Percentiles rank a stretch among this genome's conserved stretches.
Conservation (phyloP, 2,113 vertebrate genomes). For the Nothocercus julius region DNA sequence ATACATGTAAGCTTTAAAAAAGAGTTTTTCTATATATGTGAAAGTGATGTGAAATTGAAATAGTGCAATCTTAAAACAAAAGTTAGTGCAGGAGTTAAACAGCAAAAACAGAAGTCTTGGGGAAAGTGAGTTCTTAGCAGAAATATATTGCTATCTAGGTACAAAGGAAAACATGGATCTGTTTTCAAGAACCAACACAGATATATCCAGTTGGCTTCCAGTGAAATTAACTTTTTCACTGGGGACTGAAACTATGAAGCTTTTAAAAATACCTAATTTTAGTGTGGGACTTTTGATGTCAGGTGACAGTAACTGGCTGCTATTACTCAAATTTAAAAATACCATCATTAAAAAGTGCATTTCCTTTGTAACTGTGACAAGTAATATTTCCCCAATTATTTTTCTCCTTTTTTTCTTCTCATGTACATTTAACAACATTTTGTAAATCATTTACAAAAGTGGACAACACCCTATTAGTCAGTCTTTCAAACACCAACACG, state of each 20-base stretch:
- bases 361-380: neutral
- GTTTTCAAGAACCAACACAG: neutral
- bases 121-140: neutral
- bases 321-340: neutral
- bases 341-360: slow-evolving; percentile 24
- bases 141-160: neutral
- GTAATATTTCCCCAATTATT: neutral
- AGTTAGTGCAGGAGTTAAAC: slow-evolving; percentile 66
- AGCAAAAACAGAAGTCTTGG: neutral
- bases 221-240: neutral
- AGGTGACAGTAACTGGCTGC: neutral
- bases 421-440: neutral
- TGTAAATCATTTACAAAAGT: neutral
- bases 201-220: neutral
- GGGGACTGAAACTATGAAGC: neutral
- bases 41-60: slow-evolving; percentile 56
- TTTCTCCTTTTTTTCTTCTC: neutral
- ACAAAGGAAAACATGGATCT: neutral
- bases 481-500: neutral
- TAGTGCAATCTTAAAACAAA: slow-evolving; percentile 72
- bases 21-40: neutral
- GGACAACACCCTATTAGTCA: neutral
- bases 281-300: neutral
- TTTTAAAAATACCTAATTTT: slow-evolving; percentile 6
- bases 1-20: neutral